These are phyloP conservation scores for Alviniconcha marisindica DNA, from an alignment of 1,140 invertebrate species.

Conservation along the genomic window DNA sequence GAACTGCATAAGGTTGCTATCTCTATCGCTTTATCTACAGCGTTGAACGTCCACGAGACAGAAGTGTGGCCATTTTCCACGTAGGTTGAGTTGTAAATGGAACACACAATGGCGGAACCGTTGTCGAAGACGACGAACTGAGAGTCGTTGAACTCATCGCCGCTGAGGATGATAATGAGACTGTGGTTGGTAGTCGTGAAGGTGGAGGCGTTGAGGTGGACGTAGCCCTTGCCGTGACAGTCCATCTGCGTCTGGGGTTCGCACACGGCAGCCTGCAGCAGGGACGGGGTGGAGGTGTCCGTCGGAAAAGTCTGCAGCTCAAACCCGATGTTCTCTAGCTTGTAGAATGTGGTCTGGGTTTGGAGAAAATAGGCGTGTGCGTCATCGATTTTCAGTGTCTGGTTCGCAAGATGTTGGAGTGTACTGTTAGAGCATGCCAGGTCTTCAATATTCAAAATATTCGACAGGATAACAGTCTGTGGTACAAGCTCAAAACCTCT, in stretches of 20 bases:
- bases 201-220: not conserved
- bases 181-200: not conserved
- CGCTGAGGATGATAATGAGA: not conserved
- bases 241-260: not conserved
- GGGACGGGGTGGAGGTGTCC: not conserved
- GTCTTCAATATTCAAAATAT: not conserved
- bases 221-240: not conserved
- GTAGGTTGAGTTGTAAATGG: too few species aligned
- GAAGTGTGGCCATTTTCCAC: not conserved
- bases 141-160: not conserved
- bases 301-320: not conserved
- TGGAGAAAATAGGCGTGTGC: not conserved
- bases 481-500: not conserved
- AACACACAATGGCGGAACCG: not conserved
- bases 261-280: not conserved
- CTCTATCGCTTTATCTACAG: not conserved
- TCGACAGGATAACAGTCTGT: not conserved
- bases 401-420: not conserved
- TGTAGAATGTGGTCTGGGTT: not conserved
- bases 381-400: not conserved
- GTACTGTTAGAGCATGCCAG: not conserved
- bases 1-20: not conserved
- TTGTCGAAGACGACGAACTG: slow-evolving; percentile 5
- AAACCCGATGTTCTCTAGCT: not conserved
- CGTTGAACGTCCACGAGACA: not conserved